Percentiles rank a stretch among this genome's conserved stretches.
These are phyloP conservation scores for Trichacis sp. DNA, from an alignment of 2,888 invertebrate species.

Conservation along the genomic window DNA sequence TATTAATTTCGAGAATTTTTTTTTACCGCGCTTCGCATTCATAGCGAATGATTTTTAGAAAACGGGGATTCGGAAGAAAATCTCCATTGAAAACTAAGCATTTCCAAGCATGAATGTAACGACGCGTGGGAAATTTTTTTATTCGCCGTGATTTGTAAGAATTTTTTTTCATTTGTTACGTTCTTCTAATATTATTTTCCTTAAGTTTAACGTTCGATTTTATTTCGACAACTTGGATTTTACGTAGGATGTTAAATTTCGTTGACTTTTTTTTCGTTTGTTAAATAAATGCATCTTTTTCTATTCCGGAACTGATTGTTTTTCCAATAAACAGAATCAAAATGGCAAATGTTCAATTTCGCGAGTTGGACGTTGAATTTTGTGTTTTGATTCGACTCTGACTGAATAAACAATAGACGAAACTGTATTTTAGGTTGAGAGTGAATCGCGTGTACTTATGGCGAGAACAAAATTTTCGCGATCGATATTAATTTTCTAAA, in stretches of 20 bases:
- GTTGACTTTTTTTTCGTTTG: constrained; percentile 15
- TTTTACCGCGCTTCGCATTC: too few relatives aligned
- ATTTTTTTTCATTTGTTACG: constrained; percentile 20
- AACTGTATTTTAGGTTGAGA: constrained; percentile 18
- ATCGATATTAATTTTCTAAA: constrained; percentile 5
- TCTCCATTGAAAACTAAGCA: too few relatives aligned
- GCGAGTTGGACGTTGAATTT: too few relatives aligned
- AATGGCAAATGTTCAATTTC: too few relatives aligned
- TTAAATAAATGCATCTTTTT: constrained; percentile 8
- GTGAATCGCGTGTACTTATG: constrained; percentile 31
- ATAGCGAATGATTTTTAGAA: too few relatives aligned
- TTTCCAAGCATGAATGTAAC: too few relatives aligned
- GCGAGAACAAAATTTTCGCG: constrained; percentile 25
- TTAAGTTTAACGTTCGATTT: constrained; percentile 13
- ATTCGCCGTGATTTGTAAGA: too few relatives aligned
- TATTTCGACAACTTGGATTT: constrained; percentile 8
- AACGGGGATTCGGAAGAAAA: too few relatives aligned
- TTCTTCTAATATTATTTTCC: constrained; percentile 9
- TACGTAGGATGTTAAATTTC: constrained; percentile 14
- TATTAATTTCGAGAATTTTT: not conserved
- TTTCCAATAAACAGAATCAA: too few relatives aligned
- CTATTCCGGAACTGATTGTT: not conserved
- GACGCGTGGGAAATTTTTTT: too few relatives aligned
- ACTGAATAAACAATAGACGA: constrained; percentile 8
- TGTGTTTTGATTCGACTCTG: constrained; percentile 21